phyloP scores from a whole-genome alignment of 2,888 invertebrate species.

The Tipula lateralis region DNA sequence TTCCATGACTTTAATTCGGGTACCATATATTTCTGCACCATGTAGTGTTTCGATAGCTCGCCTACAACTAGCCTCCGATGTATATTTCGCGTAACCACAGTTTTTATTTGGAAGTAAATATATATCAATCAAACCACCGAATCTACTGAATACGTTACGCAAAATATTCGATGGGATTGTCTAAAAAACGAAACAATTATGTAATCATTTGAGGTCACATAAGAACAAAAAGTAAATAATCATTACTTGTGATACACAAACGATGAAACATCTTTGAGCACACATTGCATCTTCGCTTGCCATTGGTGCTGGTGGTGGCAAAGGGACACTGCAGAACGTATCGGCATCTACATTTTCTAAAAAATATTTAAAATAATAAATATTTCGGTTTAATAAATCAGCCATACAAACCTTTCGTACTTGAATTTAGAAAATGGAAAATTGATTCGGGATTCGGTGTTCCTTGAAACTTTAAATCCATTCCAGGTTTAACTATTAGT shows the following conservation, averaged over 20 bases:
- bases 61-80: constrained; percentile 64
- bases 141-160: constrained; percentile 84
- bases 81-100: constrained; percentile 88
- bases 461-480: constrained; percentile 39
- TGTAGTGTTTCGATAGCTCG: constrained; percentile 57
- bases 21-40: constrained; percentile 82
- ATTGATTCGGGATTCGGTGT: constrained; percentile 20
- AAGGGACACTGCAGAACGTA: constrained; percentile 60
- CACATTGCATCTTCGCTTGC: constrained; percentile 63
- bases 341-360: constrained; percentile 37
- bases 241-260: constrained; percentile 55
- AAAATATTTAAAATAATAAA: constrained; percentile 13
- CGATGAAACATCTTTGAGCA: constrained; percentile 63
- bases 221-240: constrained; percentile 29
- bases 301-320: constrained; percentile 63
- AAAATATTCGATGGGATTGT: constrained; percentile 72
- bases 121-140: constrained; percentile 85
- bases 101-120: constrained; percentile 85
- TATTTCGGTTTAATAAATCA: not conserved
- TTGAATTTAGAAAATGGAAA: constrained; percentile 30
- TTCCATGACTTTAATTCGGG: constrained; percentile 66
- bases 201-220: not conserved
- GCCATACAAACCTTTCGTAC: not conserved
- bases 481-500: constrained; percentile 55
- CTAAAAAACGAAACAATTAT: constrained; percentile 50